Evolutionary conservation across 1,140 invertebrate genomes (phyloP).

Genomic region (Musca vetustissima): DNA sequence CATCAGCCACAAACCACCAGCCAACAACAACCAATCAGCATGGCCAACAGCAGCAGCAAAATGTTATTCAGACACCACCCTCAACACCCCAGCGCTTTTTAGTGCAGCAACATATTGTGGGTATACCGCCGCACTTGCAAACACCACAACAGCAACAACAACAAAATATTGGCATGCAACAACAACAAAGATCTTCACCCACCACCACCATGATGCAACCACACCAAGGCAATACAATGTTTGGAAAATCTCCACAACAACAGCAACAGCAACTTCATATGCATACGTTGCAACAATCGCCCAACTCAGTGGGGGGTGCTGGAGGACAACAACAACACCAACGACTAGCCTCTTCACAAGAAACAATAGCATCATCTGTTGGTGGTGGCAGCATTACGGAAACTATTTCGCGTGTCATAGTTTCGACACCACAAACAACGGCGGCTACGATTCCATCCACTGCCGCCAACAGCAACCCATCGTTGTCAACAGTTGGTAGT

Average conservation of each 20-base stretch:
- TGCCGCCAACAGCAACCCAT: slow-evolving; percentile 4
- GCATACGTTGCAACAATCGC: background rate
- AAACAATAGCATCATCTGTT: background rate
- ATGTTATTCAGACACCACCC: slow-evolving; percentile 45
- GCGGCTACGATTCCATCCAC: background rate
- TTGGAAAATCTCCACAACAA: slow-evolving; percentile 8
- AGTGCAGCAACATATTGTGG: slow-evolving; percentile 46
- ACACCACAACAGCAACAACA: slow-evolving; percentile 17
- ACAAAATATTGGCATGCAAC: slow-evolving; percentile 2
- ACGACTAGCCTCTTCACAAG: slow-evolving; percentile 1
- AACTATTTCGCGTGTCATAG: background rate
- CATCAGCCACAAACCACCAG: slow-evolving; percentile 30
- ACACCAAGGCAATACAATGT: background rate
- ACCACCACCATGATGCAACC: slow-evolving; percentile 12
- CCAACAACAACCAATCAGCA: background rate
- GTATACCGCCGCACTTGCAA: background rate
- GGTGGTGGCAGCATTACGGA: background rate
- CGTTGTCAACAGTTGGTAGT: no score
- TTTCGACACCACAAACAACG: background rate
- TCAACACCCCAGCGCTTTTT: slow-evolving; percentile 38
- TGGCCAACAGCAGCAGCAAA: slow-evolving; percentile 30
- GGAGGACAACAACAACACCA: no score
- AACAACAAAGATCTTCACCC: background rate
- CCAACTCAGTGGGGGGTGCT: background rate
- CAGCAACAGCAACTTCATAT: slow-evolving; percentile 26